phyloP scores from a whole-genome alignment of 2,888 invertebrate genomes.

The Slavum lentiscoides region DNA sequence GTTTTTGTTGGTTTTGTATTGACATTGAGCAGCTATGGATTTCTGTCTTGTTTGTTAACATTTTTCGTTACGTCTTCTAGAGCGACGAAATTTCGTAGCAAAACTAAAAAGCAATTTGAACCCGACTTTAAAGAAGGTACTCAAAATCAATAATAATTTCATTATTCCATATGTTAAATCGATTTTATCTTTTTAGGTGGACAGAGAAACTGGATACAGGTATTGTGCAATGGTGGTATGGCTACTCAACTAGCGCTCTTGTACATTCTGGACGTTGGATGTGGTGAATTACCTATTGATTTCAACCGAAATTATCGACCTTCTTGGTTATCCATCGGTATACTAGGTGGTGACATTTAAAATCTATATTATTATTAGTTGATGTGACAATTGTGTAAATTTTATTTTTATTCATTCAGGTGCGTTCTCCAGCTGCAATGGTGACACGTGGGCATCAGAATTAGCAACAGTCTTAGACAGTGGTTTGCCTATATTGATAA shows the following conservation, averaged over 20 bases:
- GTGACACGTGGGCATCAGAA: conserved; percentile 91
- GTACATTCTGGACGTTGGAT: conserved; percentile 78
- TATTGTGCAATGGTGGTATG: conserved; percentile 87
- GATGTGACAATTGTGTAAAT: background rate
- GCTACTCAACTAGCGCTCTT: conserved; percentile 76
- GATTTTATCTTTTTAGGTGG: conserved; percentile 66
- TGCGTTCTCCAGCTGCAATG: conserved; percentile 64
- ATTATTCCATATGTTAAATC: no score
- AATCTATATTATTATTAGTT: background rate
- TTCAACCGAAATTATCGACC: conserved; percentile 75
- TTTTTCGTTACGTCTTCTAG: conserved; percentile 82
- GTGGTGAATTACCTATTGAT: conserved; percentile 77
- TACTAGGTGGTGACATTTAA: conserved; percentile 69
- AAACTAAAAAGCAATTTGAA: conserved; percentile 72
- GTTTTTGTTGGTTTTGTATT: conserved; percentile 75
- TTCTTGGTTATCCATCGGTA: conserved; percentile 80
- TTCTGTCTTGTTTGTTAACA: conserved; percentile 71
- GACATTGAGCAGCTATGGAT: conserved; percentile 77
- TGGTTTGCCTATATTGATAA: conserved; percentile 74
- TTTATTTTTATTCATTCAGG: conserved; percentile 28
- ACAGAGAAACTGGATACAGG: conserved; percentile 86
- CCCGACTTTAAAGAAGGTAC: conserved; percentile 78
- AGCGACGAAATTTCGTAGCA: conserved; percentile 75
- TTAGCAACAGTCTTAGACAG: conserved; percentile 75
- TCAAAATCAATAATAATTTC: no score